A percentile compares a stretch with the other conserved stretches of the same genome.
Conservation (phyloP, 2,113 vertebrate genomes). For the Campylorhamphus procurvoides region DNA sequence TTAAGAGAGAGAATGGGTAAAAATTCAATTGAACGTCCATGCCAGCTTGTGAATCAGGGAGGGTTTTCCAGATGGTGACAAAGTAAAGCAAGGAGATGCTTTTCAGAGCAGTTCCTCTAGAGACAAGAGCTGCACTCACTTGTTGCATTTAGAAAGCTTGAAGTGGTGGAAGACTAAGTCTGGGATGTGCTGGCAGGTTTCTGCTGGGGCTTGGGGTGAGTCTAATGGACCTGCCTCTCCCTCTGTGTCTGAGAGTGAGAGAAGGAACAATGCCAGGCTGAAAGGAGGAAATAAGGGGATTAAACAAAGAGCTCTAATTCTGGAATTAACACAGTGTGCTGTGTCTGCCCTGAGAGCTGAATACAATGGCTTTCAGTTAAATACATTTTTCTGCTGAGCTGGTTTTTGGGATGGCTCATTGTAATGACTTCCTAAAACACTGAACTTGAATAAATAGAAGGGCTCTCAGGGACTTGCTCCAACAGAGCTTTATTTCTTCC, state of each 20-base stretch:
- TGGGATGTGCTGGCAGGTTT: background rate
- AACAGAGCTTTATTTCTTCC: slow-evolving; percentile 34
- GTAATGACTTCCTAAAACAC: slow-evolving; percentile 52
- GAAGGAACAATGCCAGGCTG: background rate
- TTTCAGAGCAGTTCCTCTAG: background rate
- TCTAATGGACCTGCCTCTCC: background rate
- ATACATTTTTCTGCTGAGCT: slow-evolving; percentile 51
- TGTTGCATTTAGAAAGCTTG: background rate
- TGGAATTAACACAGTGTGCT: slow-evolving; percentile 19
- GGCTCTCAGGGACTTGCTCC: background rate
- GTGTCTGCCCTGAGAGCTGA: slow-evolving; percentile 15
- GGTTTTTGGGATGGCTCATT: slow-evolving; percentile 10
- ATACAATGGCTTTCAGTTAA: slow-evolving; percentile 45
- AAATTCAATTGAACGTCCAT: background rate
- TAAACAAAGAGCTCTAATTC: slow-evolving; percentile 50
- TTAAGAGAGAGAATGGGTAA: background rate
- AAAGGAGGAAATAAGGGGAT: slow-evolving; percentile 37
- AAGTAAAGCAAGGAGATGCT: background rate
- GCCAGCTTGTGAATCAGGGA: slow-evolving; percentile 21
- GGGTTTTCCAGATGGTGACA: background rate
- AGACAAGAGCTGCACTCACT: background rate
- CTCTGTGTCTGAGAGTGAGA: background rate
- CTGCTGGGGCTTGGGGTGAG: background rate
- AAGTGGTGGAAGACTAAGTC: background rate
- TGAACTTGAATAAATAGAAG: slow-evolving; percentile 13